Evolutionary conservation across 2,888 invertebrate species (phyloP), one percentile per base, ranked within the genome.

Genomic region (Acrobasis consociella): DNA sequence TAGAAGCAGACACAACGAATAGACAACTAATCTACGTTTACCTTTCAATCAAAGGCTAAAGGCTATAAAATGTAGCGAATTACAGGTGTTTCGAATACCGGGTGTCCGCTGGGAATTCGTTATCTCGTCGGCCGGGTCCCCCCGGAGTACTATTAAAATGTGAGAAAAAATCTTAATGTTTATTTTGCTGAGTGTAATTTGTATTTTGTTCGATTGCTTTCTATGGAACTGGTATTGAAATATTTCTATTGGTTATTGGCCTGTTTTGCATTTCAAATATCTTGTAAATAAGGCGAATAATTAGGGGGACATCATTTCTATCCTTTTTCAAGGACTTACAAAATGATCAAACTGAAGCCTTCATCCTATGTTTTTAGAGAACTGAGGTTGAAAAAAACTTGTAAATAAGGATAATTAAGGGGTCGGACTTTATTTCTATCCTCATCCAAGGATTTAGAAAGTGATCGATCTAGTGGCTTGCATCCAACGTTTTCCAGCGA

Each of bases 41-140:
- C 46, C 52, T 56, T 56, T 56, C n/a, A 42, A 8, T 42, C 56
- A 46, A 13, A 0, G 56, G 42, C 13, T 46, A 56, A 22, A 42
- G 46, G 53, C 61, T 42, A 37, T 53, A 53, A 61, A 61, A 61
- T 53, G 61, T 61, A 53, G 61, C 61, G 55, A 61, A 61, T 61
- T 61, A 53, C 53, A 61, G 61, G 53, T 53, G 61, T 61, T 61
- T 53, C 61, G 49, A 61, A 61, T 60, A 53, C 61, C 15, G 61
- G 46, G 16, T 61, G 53, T 61, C 53, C 61, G 49, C 46, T 37
- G 53, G 10, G 61, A 55, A 61, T 61, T 55, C 53, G 46, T 61
- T 61, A 61, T 53, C 61, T 55, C 38, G 38, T 37, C 49, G 31
- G 13, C 37, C 15, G 46, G 53, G 52, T 53, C 42, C 39, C 22